These are phyloP conservation scores for Tenthredo amoena DNA, from an alignment of 2,888 invertebrate genomes.

Conservation along the genomic window DNA sequence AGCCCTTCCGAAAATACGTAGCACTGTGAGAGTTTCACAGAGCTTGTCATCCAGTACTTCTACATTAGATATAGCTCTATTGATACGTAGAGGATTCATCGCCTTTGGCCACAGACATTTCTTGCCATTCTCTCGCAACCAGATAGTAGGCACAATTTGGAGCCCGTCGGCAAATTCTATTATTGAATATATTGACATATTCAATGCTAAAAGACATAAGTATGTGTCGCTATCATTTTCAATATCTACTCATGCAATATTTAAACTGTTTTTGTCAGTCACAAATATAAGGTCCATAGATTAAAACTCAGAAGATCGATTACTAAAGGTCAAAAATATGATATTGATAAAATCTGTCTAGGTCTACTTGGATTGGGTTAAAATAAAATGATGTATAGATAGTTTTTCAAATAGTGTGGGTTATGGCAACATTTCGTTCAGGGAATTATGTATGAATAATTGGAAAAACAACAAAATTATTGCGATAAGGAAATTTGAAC, in stretches of 20 bases:
- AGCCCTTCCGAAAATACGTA: neutral
- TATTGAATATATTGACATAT: conserved; percentile 12
- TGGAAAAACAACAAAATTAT: neutral
- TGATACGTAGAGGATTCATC: neutral
- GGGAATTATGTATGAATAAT: neutral
- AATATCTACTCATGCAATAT: neutral
- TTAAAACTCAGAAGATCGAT: too few relatives aligned
- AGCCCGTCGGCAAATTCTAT: neutral
- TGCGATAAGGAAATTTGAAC: neutral
- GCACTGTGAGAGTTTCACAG: neutral
- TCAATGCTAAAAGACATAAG: neutral
- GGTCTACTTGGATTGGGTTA: too few relatives aligned
- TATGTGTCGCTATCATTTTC: neutral
- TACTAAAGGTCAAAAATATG: too few relatives aligned
- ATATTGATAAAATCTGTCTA: too few relatives aligned
- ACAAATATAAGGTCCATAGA: too few relatives aligned
- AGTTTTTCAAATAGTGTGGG: too few relatives aligned
- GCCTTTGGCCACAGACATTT: neutral
- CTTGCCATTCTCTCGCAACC: neutral
- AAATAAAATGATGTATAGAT: too few relatives aligned
- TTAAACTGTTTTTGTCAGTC: neutral
- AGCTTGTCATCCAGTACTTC: neutral
- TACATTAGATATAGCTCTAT: neutral
- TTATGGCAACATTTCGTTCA: too few relatives aligned
- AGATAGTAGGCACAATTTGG: neutral